Evolutionary conservation across 2,888 invertebrate genomes (phyloP), one percentile per base, ranked within the genome.

Genomic region (Frankliniella fusca): DNA sequence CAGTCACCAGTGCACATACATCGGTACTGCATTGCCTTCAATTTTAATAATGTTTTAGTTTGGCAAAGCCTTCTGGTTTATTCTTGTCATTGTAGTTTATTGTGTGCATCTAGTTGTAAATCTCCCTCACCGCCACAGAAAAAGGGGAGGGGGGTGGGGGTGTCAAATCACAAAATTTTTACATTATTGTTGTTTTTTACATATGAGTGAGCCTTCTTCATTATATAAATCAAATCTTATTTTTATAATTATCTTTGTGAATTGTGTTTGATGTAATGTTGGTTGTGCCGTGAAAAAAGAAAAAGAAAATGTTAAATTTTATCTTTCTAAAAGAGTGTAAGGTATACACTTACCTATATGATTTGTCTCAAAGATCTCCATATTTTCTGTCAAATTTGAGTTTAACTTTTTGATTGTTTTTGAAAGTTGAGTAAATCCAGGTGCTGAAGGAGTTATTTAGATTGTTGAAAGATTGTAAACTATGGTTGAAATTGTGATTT

Each of bases 381-480:
- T 76, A 76, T 76, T 76, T 76, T 76, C 70, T 76, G 27, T 76
- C 23, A 76, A 76, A 76, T 76, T 23, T 76, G 70, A 27, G 70
- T 76, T 76, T 23, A 76, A 23, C 23, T 76, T 23, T 76, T 27
- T 12, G 23, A 76, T 76, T 76, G 70, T 76, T 76, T 27, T 76
- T 76, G 12, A 27, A 27, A 27, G 70, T 76, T 76, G 12, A 9
- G 12, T 15, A 76, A 27, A 76, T 23, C 5, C 27, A 27, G 38
- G 38, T 76, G 23, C 12, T 76, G 23, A 27, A 23, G 27, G 10
- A 23, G 10, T 27, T 76, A 27, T 23, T 76, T 76, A 23, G 70
- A 27, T 27, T 76, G 23, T 76, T 23, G 7, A 61, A 61, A 61
- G 18, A 61, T 61, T 61, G 18, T 61, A 12, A 7, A n/a, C 61